Evolutionary conservation across 2,888 invertebrate genomes (phyloP), one percentile per base, ranked within the genome.

Genomic region (Chironomus tentans): DNA sequence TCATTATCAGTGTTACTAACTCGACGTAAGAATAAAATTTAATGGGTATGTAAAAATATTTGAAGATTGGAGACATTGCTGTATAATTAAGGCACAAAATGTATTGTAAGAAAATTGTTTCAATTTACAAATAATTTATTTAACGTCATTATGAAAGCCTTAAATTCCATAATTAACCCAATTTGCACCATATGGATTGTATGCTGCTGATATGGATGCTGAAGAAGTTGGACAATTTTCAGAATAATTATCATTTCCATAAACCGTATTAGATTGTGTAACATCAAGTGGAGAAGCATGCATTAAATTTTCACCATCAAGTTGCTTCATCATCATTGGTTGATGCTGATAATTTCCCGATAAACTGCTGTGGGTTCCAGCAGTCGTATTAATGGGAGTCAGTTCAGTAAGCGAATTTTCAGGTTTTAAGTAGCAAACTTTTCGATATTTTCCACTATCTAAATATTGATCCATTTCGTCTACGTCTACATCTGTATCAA

Each of bases 381-480:
- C 6, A 18, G 65, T 68, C 15, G 38, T 12, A n/a, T 48, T 38
- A 15, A 77, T 77, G 13, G 76, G 76, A 21, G 70, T 50, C 28
- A 77, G 21, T 68, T 77, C 76, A 18, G 72, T 65, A 4, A 77
- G 56, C 3, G 65, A 65, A 65, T 65, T 21, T 56, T 72, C 72
- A 4, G 76, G 56, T 28, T 77, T 77, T 28, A 24, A 21, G 15
- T 72, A 68, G 21, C 68, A 28, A 18, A 72, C n/a, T 48, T 73
- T 72, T 21, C 68, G 22, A 72, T 73, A 72, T 47, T 56, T 69
- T 48, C 80, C 82, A 78, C 81, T 82, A 81, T 83, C 82, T 77
- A 84, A 81, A 80, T 84, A 84, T 81, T 84, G 84, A 81, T 84
- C 84, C 79, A 84, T 83, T 82, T 84, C 84, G 81, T 82, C 82